Evolutionary conservation across 2,797 vertebrate genomes (phyloP).

Genomic region (Acanthornis magna): DNA sequence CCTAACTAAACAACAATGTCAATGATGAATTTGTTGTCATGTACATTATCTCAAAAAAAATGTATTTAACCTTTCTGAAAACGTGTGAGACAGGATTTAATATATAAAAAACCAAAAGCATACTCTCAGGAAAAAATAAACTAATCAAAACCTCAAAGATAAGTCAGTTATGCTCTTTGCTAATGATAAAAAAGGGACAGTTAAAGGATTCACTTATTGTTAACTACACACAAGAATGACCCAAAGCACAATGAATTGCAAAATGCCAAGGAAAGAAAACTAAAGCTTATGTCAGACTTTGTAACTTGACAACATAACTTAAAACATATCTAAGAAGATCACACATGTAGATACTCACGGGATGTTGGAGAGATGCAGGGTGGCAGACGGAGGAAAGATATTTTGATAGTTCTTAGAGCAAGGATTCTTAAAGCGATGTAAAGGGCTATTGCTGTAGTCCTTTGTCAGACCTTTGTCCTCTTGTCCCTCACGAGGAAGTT

Average conservation of each 20-base stretch:
- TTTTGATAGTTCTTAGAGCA: constrained; percentile 90
- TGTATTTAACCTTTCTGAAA: background rate
- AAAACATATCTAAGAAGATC: background rate
- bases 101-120: background rate
- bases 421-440: constrained; percentile 91
- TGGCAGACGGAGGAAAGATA: constrained; percentile 90
- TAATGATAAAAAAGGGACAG: background rate
- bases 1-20: background rate
- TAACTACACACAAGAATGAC: background rate
- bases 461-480: constrained; percentile 85
- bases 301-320: background rate
- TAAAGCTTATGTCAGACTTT: background rate
- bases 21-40: background rate
- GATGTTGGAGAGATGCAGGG: constrained; percentile 92
- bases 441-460: constrained; percentile 87
- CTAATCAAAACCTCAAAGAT: background rate
- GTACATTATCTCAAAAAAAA: background rate
- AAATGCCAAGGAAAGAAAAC: background rate
- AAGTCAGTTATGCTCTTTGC: background rate
- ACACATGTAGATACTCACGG: constrained; percentile 79
- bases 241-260: background rate
- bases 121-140: background rate
- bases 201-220: background rate
- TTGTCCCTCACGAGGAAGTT: constrained; percentile 84
- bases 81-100: background rate